Conservation (phyloP, 2,113 vertebrate genomes). For the Apaloderma vittatum region DNA sequence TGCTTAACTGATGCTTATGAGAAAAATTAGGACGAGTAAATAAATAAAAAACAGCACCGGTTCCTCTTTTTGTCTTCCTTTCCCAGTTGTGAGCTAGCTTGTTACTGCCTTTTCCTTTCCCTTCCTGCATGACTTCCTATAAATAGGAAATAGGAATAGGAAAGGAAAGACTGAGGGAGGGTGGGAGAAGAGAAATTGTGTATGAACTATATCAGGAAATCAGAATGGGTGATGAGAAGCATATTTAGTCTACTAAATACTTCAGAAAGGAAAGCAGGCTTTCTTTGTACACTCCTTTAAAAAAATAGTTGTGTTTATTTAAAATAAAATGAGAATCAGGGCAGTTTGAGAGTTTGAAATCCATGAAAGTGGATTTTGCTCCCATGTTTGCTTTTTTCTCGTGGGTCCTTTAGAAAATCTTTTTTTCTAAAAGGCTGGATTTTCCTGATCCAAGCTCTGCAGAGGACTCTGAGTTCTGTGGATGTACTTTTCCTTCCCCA, state of each 20-base stretch:
- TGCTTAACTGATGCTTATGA: constrained; percentile 29
- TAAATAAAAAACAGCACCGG: neutral
- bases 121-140: neutral
- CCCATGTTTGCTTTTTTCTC: neutral
- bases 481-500: neutral
- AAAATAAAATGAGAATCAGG: neutral
- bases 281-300: neutral
- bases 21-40: constrained; percentile 31
- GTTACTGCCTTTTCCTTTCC: neutral
- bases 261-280: constrained; percentile 27
- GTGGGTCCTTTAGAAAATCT: neutral
- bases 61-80: neutral
- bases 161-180: neutral
- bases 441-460: neutral
- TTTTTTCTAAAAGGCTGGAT: neutral
- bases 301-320: neutral
- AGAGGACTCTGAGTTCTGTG: neutral
- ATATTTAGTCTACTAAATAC: constrained; percentile 14
- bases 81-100: neutral
- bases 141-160: neutral
- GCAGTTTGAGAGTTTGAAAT: neutral
- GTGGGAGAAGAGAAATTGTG: neutral
- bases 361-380: neutral
- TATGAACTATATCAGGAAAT: neutral
- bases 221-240: neutral